Evolutionary conservation across 2,888 invertebrate genomes (phyloP).

Genomic region (Erpobdella octoculata): DNA sequence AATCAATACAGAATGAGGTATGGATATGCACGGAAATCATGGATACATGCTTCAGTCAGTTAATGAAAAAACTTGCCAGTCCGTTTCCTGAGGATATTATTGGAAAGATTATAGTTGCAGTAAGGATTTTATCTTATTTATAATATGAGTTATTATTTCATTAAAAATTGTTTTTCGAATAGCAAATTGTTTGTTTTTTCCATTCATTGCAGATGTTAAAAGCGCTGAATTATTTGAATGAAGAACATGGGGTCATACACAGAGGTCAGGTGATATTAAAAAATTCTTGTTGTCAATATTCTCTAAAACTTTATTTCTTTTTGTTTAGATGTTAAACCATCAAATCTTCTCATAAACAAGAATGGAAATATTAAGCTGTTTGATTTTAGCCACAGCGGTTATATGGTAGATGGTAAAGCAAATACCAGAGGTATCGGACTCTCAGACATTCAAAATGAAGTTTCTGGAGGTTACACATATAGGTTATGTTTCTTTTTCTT

Average conservation of each 20-base stretch:
- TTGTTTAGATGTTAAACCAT: conserved; percentile 80
- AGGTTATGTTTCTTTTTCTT: no score
- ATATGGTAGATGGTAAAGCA: conserved; percentile 93
- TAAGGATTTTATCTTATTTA: conserved; percentile 56
- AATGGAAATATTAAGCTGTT: conserved; percentile 91
- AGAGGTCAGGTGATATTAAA: conserved; percentile 56
- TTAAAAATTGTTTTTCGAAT: background rate
- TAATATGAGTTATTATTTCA: background rate
- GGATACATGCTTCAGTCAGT: conserved; percentile 95
- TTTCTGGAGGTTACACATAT: no score
- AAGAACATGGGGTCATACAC: conserved; percentile 91
- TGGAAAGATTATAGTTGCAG: conserved; percentile 92
- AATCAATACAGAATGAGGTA: conserved; percentile 74
- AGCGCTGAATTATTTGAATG: conserved; percentile 92
- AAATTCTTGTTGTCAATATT: background rate
- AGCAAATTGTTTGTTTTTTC: background rate
- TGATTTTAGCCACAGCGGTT: conserved; percentile 98
- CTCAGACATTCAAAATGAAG: no score
- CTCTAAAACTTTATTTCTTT: background rate
- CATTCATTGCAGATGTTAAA: conserved; percentile 55
- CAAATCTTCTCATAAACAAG: conserved; percentile 91
- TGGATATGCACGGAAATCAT: conserved; percentile 99
- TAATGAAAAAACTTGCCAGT: conserved; percentile 67
- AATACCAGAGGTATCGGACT: conserved; percentile 92
- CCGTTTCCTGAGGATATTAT: conserved; percentile 92